These are phyloP conservation scores for Rhabdomys dilectus DNA, from an alignment of 2,113 vertebrate species.

Conservation along the genomic window DNA sequence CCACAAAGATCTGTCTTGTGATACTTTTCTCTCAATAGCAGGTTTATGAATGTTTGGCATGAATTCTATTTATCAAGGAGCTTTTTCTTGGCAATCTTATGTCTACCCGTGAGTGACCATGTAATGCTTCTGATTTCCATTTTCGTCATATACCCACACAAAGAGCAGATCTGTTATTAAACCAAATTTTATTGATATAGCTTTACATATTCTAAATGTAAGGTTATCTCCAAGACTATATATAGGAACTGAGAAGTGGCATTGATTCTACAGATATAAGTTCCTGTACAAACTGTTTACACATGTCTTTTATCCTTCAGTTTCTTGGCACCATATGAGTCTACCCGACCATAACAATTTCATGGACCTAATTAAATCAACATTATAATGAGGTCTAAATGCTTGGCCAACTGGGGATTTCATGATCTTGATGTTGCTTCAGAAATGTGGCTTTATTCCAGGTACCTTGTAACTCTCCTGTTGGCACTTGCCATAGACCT, in stretches of 20 bases:
- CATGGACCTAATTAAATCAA: background rate
- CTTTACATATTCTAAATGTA: background rate
- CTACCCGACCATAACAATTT: background rate
- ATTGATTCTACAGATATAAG: background rate
- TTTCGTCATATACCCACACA: background rate
- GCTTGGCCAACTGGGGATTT: background rate
- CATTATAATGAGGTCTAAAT: background rate
- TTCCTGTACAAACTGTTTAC: background rate
- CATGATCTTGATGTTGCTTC: background rate
- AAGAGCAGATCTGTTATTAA: background rate
- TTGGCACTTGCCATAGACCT: background rate
- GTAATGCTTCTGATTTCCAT: background rate
- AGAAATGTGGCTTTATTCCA: background rate
- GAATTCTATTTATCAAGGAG: background rate
- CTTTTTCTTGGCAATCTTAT: background rate
- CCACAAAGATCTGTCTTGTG: background rate
- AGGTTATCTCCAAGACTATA: background rate
- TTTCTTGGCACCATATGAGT: background rate
- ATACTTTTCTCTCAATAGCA: background rate
- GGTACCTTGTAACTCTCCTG: background rate
- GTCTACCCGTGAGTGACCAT: background rate
- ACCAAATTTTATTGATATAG: background rate
- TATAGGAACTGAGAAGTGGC: background rate
- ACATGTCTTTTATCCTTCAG: background rate
- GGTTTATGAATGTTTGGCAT: background rate